Evolutionary conservation across 2,113 vertebrate species (phyloP).

Genomic region (Sitta europaea): DNA sequence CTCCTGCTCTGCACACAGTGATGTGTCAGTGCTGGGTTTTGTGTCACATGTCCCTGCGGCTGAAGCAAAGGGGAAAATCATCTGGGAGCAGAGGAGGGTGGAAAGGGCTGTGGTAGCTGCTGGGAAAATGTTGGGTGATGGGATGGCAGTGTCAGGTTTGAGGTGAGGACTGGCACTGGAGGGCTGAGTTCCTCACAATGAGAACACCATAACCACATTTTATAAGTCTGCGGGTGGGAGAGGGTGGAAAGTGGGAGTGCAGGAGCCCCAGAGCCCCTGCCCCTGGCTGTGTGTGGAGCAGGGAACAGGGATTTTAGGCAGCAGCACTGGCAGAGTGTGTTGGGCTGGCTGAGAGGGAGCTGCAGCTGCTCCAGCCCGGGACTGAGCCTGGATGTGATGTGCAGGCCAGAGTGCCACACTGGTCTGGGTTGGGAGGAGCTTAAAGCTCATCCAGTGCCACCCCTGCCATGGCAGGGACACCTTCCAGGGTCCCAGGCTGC

Average conservation of each 20-base stretch:
- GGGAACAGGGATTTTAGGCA: not conserved
- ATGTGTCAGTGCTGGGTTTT: not conserved
- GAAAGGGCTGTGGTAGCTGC: not conserved
- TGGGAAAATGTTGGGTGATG: not conserved
- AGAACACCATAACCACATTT: not conserved
- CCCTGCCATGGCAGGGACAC: not conserved
- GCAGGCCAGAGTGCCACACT: not conserved
- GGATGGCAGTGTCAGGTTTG: not conserved
- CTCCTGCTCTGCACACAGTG: not conserved
- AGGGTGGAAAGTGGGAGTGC: not conserved
- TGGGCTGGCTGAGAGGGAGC: not conserved
- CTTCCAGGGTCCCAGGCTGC: fast-evolving
- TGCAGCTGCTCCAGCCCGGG: not conserved
- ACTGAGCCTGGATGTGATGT: not conserved
- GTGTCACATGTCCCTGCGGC: fast-evolving
- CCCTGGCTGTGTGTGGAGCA: no score
- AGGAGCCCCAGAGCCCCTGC: not conserved
- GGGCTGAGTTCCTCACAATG: not conserved
- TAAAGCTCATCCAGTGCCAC: fast-evolving
- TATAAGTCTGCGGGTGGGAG: not conserved
- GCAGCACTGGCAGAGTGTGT: not conserved
- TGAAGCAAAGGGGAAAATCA: not conserved
- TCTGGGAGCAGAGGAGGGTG: not conserved
- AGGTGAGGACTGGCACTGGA: not conserved
- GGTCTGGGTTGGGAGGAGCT: not conserved